phyloP scores from a whole-genome alignment of 2,888 invertebrate species.

The Tachina fera region DNA sequence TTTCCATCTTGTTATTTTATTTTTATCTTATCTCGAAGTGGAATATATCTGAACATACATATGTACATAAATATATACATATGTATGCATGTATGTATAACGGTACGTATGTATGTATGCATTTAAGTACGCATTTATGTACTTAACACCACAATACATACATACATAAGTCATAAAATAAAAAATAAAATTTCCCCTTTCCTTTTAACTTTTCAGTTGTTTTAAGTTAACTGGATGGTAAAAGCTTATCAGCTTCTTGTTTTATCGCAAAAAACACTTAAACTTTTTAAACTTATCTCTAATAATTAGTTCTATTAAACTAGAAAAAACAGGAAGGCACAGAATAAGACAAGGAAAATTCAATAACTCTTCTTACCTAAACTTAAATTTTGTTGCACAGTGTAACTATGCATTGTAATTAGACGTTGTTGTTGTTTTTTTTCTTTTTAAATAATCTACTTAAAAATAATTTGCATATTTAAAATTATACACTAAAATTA shows the following conservation, averaged over 20 bases:
- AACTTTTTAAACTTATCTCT: slow-evolving; percentile 12
- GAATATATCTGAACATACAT: not conserved
- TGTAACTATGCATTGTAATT: too few relatives aligned
- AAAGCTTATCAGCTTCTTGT: slow-evolving; percentile 17
- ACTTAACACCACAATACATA: not conserved
- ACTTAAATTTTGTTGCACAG: too few relatives aligned
- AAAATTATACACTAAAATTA: slow-evolving; percentile 18
- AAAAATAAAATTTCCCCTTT: not conserved
- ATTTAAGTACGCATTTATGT: not conserved
- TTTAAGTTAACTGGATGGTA: not conserved
- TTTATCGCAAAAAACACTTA: slow-evolving; percentile 20
- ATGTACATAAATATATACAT: not conserved
- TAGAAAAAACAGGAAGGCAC: not conserved
- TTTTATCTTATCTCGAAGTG: slow-evolving; percentile 36
- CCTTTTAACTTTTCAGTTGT: not conserved
- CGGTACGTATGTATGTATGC: not conserved
- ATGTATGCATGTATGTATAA: not conserved
- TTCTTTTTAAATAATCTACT: not conserved
- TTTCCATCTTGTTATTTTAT: not conserved
- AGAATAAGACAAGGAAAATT: too few relatives aligned
- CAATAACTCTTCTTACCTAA: too few relatives aligned
- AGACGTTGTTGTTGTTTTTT: too few relatives aligned
- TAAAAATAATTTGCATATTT: slow-evolving; percentile 1
- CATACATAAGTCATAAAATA: not conserved
- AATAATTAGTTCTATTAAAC: not conserved